These are phyloP conservation scores for Iselma pallidipennis DNA, from an alignment of 2,888 invertebrate species.

Conservation along the genomic window DNA sequence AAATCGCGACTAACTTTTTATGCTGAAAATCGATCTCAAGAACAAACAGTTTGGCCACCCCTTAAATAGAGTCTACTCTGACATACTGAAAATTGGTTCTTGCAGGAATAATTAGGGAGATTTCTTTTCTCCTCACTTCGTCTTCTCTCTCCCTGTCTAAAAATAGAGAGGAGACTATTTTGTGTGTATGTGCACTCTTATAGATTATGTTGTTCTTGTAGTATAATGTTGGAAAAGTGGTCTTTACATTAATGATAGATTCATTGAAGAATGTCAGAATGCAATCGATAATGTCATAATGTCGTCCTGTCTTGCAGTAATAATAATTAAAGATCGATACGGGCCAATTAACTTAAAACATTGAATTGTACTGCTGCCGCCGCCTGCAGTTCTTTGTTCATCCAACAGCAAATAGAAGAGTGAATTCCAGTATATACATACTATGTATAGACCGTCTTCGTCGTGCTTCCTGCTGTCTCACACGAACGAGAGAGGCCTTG, in stretches of 20 bases:
- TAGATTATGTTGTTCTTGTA: too few relatives aligned
- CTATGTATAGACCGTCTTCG: constrained; percentile 37
- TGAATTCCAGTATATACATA: constrained; percentile 14
- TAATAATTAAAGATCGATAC: background rate
- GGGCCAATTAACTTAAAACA: constrained; percentile 1
- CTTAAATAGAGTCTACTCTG: too few relatives aligned
- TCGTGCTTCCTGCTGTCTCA: constrained; percentile 48
- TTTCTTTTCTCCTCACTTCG: too few relatives aligned
- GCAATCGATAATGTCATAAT: background rate
- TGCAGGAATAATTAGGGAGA: too few relatives aligned
- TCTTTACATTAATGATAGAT: background rate
- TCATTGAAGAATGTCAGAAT: background rate
- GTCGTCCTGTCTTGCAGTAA: background rate
- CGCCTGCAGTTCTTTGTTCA: constrained; percentile 30
- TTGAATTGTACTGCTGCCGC: background rate
- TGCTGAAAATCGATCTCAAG: too few relatives aligned
- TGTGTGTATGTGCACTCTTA: too few relatives aligned
- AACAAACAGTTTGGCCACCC: too few relatives aligned
- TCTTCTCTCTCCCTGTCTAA: too few relatives aligned
- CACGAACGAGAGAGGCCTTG: constrained; percentile 51
- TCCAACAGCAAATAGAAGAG: constrained; percentile 6
- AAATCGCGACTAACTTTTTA: too few relatives aligned
- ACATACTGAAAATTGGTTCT: too few relatives aligned
- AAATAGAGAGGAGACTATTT: too few relatives aligned
- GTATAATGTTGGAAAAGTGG: background rate